Evolutionary conservation across 2,888 invertebrate species (phyloP).

Genomic region (Chrysomela aeneicollis): DNA sequence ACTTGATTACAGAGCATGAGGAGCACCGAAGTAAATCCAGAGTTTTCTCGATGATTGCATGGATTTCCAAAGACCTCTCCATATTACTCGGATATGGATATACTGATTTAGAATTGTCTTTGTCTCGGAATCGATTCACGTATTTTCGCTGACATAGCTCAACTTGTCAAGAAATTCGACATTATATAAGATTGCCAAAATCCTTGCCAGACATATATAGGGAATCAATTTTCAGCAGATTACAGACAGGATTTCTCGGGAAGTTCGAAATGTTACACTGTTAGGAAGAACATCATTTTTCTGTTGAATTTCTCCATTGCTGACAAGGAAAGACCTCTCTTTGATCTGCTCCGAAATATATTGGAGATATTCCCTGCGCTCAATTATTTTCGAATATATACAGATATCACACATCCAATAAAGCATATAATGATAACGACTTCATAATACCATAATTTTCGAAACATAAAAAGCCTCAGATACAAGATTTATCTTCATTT

Average conservation of each 20-base stretch:
- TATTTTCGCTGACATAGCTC: slow-evolving; percentile 3
- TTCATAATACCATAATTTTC: background rate
- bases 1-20: slow-evolving; percentile 7
- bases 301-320: no score
- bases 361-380: background rate
- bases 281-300: background rate
- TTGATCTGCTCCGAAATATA: no score
- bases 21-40: background rate
- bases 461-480: background rate
- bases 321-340: no score
- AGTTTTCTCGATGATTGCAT: slow-evolving; percentile 6
- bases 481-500: background rate
- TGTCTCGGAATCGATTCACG: background rate
- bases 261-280: background rate
- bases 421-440: background rate
- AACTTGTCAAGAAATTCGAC: slow-evolving; percentile 3
- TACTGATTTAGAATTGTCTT: slow-evolving; percentile 1
- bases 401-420: background rate
- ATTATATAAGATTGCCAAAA: background rate
- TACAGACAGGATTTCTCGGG: background rate
- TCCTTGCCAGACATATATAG: background rate
- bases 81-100: slow-evolving; percentile 5
- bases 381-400: background rate
- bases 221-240: background rate
- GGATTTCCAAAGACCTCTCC: background rate